Evolutionary conservation across 2,888 invertebrate genomes (phyloP).

Genomic region (Oligia strigilis): DNA sequence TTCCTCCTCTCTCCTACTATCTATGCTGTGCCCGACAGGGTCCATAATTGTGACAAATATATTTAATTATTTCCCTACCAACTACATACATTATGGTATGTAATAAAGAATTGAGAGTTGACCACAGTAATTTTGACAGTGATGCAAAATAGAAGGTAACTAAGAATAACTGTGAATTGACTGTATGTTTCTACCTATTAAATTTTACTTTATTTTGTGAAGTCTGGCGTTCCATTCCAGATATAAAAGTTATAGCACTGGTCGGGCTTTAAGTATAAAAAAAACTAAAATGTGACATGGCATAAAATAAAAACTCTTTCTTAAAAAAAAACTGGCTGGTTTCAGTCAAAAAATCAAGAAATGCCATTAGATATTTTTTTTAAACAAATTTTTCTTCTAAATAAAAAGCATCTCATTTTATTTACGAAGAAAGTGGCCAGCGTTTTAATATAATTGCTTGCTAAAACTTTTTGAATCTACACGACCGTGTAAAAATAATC

Average conservation of each 20-base stretch:
- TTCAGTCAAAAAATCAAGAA: not conserved
- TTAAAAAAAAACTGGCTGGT: not conserved
- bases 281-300: not conserved
- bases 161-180: too few species aligned
- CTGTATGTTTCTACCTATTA: not conserved
- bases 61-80: too few species aligned
- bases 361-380: slow-evolving; percentile 4
- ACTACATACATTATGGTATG: too few species aligned
- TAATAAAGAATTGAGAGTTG: too few species aligned
- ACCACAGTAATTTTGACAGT: too few species aligned
- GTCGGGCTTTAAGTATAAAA: too few species aligned
- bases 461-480: slow-evolving; percentile 1
- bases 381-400: not conserved
- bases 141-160: too few species aligned
- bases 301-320: slow-evolving; percentile 4
- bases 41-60: too few species aligned
- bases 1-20: too few species aligned
- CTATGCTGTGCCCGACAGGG: too few species aligned
- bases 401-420: not conserved
- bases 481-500: not conserved
- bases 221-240: not conserved
- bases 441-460: not conserved
- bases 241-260: too few species aligned
- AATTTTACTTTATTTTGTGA: not conserved
- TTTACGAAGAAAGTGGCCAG: not conserved